Evolutionary conservation across 2,888 invertebrate genomes (phyloP), one percentile per base, ranked within the genome.

Genomic region (Metalampra italica): DNA sequence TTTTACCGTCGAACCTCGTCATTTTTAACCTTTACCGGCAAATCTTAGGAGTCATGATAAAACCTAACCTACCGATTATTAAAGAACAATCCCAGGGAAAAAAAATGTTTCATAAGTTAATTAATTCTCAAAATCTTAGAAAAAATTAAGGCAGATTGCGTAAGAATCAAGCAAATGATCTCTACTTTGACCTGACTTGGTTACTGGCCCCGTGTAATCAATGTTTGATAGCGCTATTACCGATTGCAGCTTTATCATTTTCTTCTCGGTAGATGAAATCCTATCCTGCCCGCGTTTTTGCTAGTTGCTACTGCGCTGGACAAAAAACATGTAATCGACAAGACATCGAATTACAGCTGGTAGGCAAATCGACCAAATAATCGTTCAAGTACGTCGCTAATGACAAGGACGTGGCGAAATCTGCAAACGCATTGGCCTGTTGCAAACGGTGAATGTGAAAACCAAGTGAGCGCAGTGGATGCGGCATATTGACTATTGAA

Each of bases 351-450:
- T 36, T 36, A 36, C 36, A 36, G 36, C 36, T n/a, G 36, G 36
- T 36, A 36, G 36, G n/a, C 36, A 36, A 36, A 36, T 39, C 39
- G 39, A 39, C 39, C 14, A 39, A 14, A 13, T 39, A 39, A 42
- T 38, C 29, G 29, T 15, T 64, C 64, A 67, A 68, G 63, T 67
- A 68, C 67, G 63, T 63, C 57, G 54, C 59, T 68, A 72, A 71
- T 68, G 69, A 72, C 72, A 74, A 76, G 71, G 71, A 70, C 71
- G 63, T 57, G 49, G 52, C 58, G 59, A 68, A 72, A 70, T 71
- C 60, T 59, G 59, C 62, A 64, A 56, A 62, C 57, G 66, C 59
- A 55, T 45, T 66, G 55, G 63, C 50, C 58, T 64, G 57, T 63
- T 62, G 56, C 57, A 30, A 53, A 54, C 60, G 38, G 34, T 40